Conservation (phyloP, 2,888 invertebrate genomes). For the Tiphia femorata region DNA sequence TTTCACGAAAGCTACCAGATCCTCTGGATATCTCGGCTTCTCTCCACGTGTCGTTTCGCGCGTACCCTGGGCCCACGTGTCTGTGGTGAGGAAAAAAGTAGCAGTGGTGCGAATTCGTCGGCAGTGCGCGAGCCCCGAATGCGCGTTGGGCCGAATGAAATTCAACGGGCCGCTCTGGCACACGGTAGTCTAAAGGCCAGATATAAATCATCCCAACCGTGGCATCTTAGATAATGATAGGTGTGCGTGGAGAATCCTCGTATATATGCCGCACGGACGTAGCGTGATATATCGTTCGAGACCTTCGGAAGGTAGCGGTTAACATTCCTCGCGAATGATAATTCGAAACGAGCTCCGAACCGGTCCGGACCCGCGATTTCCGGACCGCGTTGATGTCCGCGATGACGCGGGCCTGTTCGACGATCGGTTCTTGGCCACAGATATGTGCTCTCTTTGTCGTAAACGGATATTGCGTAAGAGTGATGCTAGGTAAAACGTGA, state of each 20-base stretch:
- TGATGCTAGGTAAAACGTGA: too few species aligned
- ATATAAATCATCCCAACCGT: constrained; percentile 52
- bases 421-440: too few species aligned
- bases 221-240: constrained; percentile 53
- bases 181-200: constrained; percentile 38
- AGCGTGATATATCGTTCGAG: constrained; percentile 45
- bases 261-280: constrained; percentile 37
- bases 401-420: neutral
- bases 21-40: too few species aligned
- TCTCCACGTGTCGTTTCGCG: too few species aligned
- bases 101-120: too few species aligned
- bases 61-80: too few species aligned
- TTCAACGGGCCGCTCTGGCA: constrained; percentile 9
- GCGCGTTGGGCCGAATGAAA: too few species aligned
- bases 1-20: too few species aligned
- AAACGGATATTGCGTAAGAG: too few species aligned
- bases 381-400: neutral
- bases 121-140: too few species aligned
- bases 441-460: too few species aligned
- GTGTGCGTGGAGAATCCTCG: constrained; percentile 38
- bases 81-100: too few species aligned
- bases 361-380: constrained; percentile 22
- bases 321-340: constrained; percentile 40
- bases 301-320: constrained; percentile 37
- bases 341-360: constrained; percentile 19